phyloP scores from a whole-genome alignment of 2,888 invertebrate species.

The Agrotis exclamationis region DNA sequence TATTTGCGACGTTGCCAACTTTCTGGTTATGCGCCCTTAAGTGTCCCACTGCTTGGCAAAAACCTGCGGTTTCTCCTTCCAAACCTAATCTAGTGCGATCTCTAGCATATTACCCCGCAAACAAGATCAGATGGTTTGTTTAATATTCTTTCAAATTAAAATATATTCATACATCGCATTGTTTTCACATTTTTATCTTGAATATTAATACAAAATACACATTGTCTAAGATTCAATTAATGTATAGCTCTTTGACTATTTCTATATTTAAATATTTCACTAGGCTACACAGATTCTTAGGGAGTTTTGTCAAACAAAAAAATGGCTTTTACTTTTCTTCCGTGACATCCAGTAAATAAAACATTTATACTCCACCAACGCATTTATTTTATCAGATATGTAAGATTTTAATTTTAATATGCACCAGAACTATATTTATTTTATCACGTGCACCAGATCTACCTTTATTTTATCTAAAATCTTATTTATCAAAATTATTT shows the following conservation, averaged over 20 bases:
- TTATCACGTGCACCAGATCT: conserved; percentile 1
- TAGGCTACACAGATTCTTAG: not conserved
- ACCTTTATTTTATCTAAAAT: not conserved
- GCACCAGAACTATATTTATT: conserved; percentile 5
- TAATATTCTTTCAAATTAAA: too few species aligned
- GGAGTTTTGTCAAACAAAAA: not conserved
- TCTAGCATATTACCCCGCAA: too few species aligned
- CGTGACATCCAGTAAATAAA: not conserved
- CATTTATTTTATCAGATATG: conserved; percentile 13
- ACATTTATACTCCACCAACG: conserved; percentile 19
- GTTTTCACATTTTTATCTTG: not conserved
- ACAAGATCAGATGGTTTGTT: too few species aligned
- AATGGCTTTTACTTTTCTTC: not conserved
- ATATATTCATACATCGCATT: too few species aligned
- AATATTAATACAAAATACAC: not conserved
- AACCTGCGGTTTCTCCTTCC: too few species aligned
- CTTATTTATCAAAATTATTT: not conserved
- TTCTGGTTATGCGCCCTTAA: too few species aligned
- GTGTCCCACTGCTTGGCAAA: too few species aligned
- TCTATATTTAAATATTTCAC: not conserved
- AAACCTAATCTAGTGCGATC: too few species aligned
- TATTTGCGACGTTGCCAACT: too few species aligned
- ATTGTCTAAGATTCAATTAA: not conserved
- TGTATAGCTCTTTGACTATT: not conserved
- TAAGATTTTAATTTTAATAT: conserved; percentile 25